These are phyloP conservation scores for Drosophila rellima DNA, from an alignment of 2,888 invertebrate species.

Conservation along the genomic window DNA sequence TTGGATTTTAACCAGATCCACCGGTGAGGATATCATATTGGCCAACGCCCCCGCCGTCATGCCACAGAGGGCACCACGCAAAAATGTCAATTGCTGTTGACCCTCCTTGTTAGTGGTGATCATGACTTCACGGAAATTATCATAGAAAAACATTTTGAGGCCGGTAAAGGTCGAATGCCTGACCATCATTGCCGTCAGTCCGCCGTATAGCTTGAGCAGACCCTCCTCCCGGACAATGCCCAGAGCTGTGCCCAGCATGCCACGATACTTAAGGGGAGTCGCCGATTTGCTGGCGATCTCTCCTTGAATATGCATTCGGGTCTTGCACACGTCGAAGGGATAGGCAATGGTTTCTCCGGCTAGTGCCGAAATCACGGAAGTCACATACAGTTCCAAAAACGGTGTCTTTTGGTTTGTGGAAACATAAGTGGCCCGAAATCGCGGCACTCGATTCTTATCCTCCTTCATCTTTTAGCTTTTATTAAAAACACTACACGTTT, in stretches of 20 bases:
- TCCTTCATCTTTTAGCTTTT: not conserved
- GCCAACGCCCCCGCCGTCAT: constrained; percentile 25
- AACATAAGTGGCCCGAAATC: not conserved
- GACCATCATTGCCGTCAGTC: constrained; percentile 42
- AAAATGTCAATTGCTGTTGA: constrained; percentile 10
- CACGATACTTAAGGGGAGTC: constrained; percentile 8
- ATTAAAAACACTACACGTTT: not conserved
- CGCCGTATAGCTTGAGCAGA: constrained; percentile 34
- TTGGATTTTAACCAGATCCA: constrained; percentile 95
- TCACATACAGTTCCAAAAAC: constrained; percentile 23
- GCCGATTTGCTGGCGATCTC: constrained; percentile 27
- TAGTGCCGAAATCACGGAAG: constrained; percentile 23
- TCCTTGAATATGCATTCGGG: constrained; percentile 44
- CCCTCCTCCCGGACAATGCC: constrained; percentile 41
- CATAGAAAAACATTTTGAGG: constrained; percentile 39
- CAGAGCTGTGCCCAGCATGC: constrained; percentile 26
- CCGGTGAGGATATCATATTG: constrained; percentile 88
- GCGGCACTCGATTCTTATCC: too few species aligned
- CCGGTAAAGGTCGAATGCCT: constrained; percentile 32
- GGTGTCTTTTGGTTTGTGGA: constrained; percentile 27
- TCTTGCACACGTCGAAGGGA: constrained; percentile 50
- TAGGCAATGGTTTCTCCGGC: constrained; percentile 36
- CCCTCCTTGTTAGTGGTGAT: constrained; percentile 17
- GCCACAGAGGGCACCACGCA: constrained; percentile 25
- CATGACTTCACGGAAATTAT: constrained; percentile 15